phyloP scores from a whole-genome alignment of 1,140 invertebrate species.

The Achroia grisella region DNA sequence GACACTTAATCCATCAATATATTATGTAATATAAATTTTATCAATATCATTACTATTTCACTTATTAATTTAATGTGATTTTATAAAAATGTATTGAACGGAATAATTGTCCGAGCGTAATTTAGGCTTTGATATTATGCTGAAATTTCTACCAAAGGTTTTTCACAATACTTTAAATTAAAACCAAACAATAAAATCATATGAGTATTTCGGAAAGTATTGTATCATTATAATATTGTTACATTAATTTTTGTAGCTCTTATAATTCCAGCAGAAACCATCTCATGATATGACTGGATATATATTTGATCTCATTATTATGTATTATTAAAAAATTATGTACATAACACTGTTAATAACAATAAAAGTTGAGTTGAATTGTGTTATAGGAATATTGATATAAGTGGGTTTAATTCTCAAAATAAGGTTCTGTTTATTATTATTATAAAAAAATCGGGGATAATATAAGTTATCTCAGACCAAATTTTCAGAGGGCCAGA shows the following conservation, averaged over 20 bases:
- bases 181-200: conserved; percentile 14
- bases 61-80: too few relatives aligned
- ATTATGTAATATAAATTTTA: too few relatives aligned
- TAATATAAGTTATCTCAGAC: conserved; percentile 49
- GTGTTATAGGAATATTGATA: conserved; percentile 4
- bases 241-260: conserved; percentile 13
- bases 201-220: conserved; percentile 9
- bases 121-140: conserved; percentile 10
- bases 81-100: too few relatives aligned
- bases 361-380: conserved; percentile 22
- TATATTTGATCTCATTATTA: conserved; percentile 48
- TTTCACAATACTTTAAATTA: conserved; percentile 16
- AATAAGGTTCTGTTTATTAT: conserved; percentile 23
- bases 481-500: conserved; percentile 47
- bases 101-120: conserved; percentile 1
- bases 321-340: conserved; percentile 37
- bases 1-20: too few relatives aligned
- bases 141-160: conserved; percentile 19
- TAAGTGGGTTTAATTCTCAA: conserved; percentile 14
- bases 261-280: conserved; percentile 20
- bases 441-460: conserved; percentile 17
- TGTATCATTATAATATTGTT: neutral
- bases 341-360: conserved; percentile 29
- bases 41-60: too few relatives aligned
- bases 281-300: conserved; percentile 27